A percentile compares a stretch with the other conserved stretches of the same genome.
Conservation (phyloP, 2,113 vertebrate species). For the Chelonoidis abingdonii region DNA sequence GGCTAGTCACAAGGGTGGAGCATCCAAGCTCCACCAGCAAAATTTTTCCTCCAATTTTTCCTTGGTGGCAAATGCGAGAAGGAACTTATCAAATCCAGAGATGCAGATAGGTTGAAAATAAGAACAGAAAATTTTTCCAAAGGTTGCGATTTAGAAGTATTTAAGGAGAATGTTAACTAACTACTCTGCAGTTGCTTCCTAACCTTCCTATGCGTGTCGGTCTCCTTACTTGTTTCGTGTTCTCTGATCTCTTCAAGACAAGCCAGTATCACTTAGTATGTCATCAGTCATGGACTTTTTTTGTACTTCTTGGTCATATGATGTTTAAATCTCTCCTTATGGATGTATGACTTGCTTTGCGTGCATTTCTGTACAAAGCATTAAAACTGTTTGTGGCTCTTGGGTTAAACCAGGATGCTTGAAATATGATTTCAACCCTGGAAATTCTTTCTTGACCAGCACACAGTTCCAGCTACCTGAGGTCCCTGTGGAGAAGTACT, state of each 20-base stretch:
- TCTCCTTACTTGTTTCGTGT: not conserved
- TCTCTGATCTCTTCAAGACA: not conserved
- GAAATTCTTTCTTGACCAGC: not conserved
- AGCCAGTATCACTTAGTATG: not conserved
- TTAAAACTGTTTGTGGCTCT: not conserved
- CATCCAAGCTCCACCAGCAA: too few relatives aligned
- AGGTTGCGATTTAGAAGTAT: not conserved
- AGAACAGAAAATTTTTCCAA: not conserved
- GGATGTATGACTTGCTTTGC: not conserved
- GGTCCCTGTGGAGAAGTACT: not conserved
- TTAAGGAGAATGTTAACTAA: not conserved
- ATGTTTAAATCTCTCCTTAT: not conserved
- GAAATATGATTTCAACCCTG: not conserved
- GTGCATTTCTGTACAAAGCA: not conserved
- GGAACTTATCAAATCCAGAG: not conserved
- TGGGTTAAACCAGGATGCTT: not conserved
- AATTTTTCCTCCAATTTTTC: not conserved
- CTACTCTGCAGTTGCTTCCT: not conserved
- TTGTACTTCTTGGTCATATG: not conserved
- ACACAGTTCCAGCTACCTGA: not conserved
- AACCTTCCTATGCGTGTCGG: not conserved
- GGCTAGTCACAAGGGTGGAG: accelerated
- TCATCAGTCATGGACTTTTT: not conserved
- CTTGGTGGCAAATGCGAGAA: not conserved
- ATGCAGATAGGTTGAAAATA: not conserved